Conservation (phyloP, 2,113 vertebrate genomes). For the Thinocorus orbignyianus region DNA sequence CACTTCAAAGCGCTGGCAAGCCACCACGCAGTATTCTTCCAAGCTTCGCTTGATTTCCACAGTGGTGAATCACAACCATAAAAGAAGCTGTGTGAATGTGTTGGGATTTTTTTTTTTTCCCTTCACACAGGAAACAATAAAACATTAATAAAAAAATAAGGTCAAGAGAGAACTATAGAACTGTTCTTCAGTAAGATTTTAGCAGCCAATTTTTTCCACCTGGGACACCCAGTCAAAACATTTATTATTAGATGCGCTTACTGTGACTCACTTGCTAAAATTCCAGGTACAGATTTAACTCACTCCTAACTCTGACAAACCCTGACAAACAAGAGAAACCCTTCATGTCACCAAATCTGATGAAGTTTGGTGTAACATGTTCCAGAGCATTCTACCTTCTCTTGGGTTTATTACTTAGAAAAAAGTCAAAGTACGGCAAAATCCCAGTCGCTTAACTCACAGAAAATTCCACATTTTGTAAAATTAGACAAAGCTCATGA, state of each 20-base stretch:
- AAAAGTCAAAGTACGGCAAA: neutral
- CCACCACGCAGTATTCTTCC: neutral
- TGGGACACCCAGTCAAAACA: neutral
- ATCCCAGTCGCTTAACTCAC: neutral
- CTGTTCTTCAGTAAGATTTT: neutral
- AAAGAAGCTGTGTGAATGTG: conserved; percentile 32
- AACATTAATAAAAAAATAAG: conserved; percentile 20
- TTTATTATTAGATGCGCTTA: neutral
- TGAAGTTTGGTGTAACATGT: neutral
- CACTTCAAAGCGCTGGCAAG: conserved; percentile 57
- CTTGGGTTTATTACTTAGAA: neutral
- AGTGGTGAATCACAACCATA: conserved; percentile 53
- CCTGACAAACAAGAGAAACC: neutral
- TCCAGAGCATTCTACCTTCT: neutral
- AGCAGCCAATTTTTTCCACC: neutral
- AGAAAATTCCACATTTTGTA: neutral
- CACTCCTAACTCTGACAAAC: neutral
- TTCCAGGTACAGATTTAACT: neutral
- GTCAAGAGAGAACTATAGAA: neutral
- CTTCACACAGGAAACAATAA: conserved; percentile 39
- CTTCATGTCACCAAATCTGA: neutral
- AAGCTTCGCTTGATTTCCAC: conserved; percentile 25
- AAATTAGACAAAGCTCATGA: neutral
- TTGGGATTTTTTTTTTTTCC: neutral
- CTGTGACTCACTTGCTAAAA: neutral